Conservation (phyloP, 1,140 invertebrate species). For the Lepidostoma basale region DNA sequence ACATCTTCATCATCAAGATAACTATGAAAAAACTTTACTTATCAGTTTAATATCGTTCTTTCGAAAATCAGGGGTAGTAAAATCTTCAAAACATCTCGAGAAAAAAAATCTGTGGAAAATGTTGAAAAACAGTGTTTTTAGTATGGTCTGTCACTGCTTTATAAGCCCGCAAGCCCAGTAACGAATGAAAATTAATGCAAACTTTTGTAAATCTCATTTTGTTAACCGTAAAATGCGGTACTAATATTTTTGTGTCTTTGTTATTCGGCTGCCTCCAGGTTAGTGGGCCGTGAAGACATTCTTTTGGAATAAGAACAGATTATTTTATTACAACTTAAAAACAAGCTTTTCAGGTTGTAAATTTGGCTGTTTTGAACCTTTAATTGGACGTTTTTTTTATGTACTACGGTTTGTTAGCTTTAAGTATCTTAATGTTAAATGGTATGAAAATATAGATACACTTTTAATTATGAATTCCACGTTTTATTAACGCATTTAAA, state of each 20-base stretch:
- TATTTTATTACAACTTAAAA: neutral
- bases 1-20: no score
- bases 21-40: no score
- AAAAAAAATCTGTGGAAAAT: no score
- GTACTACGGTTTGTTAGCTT: no score
- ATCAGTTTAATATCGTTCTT: neutral
- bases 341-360: neutral
- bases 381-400: no score
- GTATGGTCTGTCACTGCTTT: neutral
- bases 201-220: neutral
- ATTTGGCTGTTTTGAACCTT: neutral
- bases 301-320: no score
- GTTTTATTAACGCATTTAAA: no score
- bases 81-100: neutral
- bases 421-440: no score
- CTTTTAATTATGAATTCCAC: no score
- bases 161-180: neutral
- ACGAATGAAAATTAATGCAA: neutral
- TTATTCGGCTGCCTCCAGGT: no score
- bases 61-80: neutral
- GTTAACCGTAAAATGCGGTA: neutral
- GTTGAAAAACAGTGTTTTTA: neutral
- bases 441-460: no score
- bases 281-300: no score
- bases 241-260: neutral